Percentiles rank a stretch among this genome's conserved stretches.
Evolutionary conservation across 1,140 invertebrate genomes (phyloP).

Genomic region (Drosophila ironensis): DNA sequence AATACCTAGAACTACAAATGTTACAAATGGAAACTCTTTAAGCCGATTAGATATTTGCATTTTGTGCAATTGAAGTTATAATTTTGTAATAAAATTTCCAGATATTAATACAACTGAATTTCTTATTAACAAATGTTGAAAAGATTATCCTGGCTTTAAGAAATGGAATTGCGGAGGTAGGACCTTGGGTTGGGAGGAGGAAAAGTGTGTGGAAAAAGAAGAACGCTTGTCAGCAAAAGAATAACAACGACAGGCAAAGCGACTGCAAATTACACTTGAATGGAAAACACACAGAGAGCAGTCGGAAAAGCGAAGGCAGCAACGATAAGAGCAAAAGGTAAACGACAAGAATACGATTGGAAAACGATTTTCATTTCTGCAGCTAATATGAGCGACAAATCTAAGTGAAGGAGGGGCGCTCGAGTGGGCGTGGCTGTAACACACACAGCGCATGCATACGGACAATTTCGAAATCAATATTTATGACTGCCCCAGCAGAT

Average conservation of each 20-base stretch:
- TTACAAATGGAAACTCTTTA: neutral
- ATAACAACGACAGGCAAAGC: constrained; percentile 57
- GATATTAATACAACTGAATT: no score
- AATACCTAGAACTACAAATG: neutral
- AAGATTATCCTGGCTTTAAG: no score
- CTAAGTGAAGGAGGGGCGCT: constrained; percentile 42
- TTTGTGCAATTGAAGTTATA: no score
- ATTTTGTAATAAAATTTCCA: no score
- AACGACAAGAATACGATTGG: constrained; percentile 73
- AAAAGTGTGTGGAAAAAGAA: neutral
- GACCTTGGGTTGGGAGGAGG: neutral
- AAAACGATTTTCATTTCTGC: constrained; percentile 80
- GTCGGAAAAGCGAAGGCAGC: constrained; percentile 18
- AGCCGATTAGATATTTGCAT: no score
- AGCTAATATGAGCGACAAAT: constrained; percentile 80
- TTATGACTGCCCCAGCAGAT: constrained; percentile 76
- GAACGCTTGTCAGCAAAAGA: constrained; percentile 40
- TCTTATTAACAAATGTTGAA: no score
- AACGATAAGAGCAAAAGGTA: constrained; percentile 57
- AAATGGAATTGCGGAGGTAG: no score
- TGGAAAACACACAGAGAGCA: no score
- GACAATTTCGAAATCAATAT: constrained; percentile 79
- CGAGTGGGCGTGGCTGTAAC: constrained; percentile 12
- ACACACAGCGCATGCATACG: constrained; percentile 30
- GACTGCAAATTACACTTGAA: constrained; percentile 68